Evolutionary conservation across 1,140 invertebrate genomes (phyloP).

Genomic region (Chrysoperla carnea): DNA sequence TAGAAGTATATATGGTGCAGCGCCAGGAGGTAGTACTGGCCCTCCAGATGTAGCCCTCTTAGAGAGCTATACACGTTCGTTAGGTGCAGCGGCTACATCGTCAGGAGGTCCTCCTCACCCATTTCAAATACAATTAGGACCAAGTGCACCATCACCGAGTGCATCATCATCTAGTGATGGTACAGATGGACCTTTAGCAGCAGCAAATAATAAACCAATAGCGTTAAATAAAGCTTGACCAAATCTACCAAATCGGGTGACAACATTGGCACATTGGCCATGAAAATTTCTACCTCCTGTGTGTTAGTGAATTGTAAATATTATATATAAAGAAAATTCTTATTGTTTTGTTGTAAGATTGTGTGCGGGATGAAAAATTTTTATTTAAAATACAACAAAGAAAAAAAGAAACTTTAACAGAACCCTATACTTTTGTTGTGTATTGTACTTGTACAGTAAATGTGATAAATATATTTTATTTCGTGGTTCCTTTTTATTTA

Average conservation of each 20-base stretch:
- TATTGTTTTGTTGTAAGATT: too few relatives aligned
- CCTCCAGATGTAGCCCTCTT: conserved; percentile 39
- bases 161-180: conserved; percentile 15
- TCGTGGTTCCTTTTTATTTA: conserved; percentile 14
- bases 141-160: conserved; percentile 11
- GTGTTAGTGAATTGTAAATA: background rate
- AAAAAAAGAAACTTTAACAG: conserved; percentile 1
- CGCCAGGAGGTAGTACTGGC: conserved; percentile 32
- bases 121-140: conserved; percentile 3
- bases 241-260: conserved; percentile 1
- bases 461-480: conserved; percentile 19
- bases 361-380: too few relatives aligned
- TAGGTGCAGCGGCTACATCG: conserved; percentile 19
- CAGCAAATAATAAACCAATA: conserved; percentile 8
- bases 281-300: conserved; percentile 14
- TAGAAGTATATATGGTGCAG: conserved; percentile 36
- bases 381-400: background rate
- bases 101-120: conserved; percentile 1
- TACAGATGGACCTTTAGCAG: conserved; percentile 19
- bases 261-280: conserved; percentile 3
- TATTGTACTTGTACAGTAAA: conserved; percentile 19
- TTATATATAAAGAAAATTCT: too few relatives aligned
- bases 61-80: conserved; percentile 41
- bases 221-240: conserved; percentile 23
- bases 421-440: conserved; percentile 11